phyloP scores from a whole-genome alignment of 2,888 invertebrate species.

The Brachyopa scutellaris region DNA sequence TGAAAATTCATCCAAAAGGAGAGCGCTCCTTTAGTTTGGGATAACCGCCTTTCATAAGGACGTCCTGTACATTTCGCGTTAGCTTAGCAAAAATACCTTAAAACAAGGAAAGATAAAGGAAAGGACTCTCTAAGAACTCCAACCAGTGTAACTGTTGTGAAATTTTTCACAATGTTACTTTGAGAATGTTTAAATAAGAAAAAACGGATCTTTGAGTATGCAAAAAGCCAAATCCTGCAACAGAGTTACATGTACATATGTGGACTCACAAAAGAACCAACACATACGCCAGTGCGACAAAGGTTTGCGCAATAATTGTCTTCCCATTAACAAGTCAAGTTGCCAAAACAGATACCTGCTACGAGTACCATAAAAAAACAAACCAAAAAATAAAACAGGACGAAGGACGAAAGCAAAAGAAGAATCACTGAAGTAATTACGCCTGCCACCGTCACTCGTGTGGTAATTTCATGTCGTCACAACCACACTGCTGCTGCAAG shows the following conservation, averaged over 20 bases:
- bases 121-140: background rate
- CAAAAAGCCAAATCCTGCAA: background rate
- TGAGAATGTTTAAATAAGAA: conserved; percentile 1
- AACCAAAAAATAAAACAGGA: conserved; percentile 5
- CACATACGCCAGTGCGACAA: conserved; percentile 10
- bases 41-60: background rate
- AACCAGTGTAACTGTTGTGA: background rate
- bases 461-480: conserved; percentile 64
- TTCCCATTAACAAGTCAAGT: conserved; percentile 68
- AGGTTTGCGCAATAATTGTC: conserved; percentile 54
- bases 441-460: conserved; percentile 60
- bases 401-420: conserved; percentile 22
- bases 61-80: conserved; percentile 25
- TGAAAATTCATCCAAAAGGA: background rate
- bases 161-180: background rate
- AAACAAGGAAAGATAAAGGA: background rate
- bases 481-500: conserved; percentile 28
- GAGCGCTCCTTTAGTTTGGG: no score
- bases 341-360: conserved; percentile 60
- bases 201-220: background rate
- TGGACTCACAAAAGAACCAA: background rate
- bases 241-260: background rate
- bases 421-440: conserved; percentile 63
- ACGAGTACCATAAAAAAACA: background rate
- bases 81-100: conserved; percentile 38